Conservation (phyloP, 1,140 invertebrate genomes). For the Philotrypesis tridentata region DNA sequence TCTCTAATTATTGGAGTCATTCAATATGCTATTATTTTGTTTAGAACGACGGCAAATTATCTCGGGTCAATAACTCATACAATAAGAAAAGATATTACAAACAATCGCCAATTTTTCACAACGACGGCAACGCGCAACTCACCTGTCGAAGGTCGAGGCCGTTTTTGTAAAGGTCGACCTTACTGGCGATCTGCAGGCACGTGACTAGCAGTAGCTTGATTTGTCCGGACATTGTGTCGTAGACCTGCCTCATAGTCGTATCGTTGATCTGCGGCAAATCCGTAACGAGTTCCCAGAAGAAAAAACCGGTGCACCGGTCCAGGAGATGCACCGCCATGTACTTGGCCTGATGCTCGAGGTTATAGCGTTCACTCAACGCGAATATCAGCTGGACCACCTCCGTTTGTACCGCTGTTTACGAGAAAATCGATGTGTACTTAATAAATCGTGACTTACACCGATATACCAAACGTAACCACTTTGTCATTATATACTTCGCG, state of each 20-base stretch:
- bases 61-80: no score
- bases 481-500: no score
- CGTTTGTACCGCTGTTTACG: conserved; percentile 54
- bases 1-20: no score
- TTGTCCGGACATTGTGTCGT: conserved; percentile 49
- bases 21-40: no score
- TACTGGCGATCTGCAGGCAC: conserved; percentile 53
- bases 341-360: conserved; percentile 56
- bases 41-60: no score
- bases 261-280: conserved; percentile 40
- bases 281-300: conserved; percentile 60
- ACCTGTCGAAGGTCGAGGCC: conserved; percentile 37
- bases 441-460: no score
- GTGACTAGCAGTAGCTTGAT: conserved; percentile 55
- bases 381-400: conserved; percentile 59
- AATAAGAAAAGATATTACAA: no score
- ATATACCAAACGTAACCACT: no score
- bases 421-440: not conserved
- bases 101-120: no score
- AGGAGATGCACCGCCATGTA: conserved; percentile 66
- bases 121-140: not conserved
- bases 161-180: conserved; percentile 36
- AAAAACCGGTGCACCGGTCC: conserved; percentile 61
- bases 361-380: conserved; percentile 56
- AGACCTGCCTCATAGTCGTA: conserved; percentile 18